Evolutionary conservation across 2,113 vertebrate genomes (phyloP), one percentile per base, ranked within the genome.

Genomic region (Laticauda colubrina): DNA sequence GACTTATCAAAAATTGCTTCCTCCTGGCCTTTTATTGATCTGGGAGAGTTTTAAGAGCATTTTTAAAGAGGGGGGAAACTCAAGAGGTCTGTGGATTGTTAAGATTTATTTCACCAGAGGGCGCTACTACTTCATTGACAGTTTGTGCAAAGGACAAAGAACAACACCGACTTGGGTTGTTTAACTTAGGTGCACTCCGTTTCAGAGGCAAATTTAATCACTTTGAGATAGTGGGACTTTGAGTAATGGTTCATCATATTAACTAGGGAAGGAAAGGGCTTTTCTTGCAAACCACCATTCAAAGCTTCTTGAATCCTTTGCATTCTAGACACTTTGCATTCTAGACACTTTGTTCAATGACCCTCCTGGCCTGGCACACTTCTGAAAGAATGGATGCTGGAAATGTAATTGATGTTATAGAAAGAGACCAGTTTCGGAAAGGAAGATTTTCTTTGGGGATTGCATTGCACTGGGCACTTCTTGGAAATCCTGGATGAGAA

Each of bases 41-140:
- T 94, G 93, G 92, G 94, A 95, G 91, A 94, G 88, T 85, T 34
- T 26, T 93, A 95, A 94, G 90, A 87, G 10, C 91, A 90, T 69
- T 92, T 75, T 75, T 61, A 94, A 94, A 53, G 64, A 55, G 93
- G 91, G 10, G 24, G 15, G 15, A 55, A 39, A 51, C 29, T 26
- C 89, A 75, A 87, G 93, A 85, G 48, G 7, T 24, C 2, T 57
- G 92, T 89, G 57, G 88, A 43, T 29, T 23, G 96, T 96, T n/a
- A 86, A 85, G 94, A 96, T 96, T 93, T 90, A 54, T 95, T 96
- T 97, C 99, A 99, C 98, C 98, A 99, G 99, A 98, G 99, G 99
- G 98, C 99, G 98, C 98, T 99, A 96, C 98, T 98, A 98, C 98
- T 98, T 98, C 99, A 98, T 97, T 96, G 90, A 98, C 98, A 94